Evolutionary conservation across 2,113 vertebrate species (phyloP), one percentile per base, ranked within the genome.

Genomic region (Podarcis muralis): DNA sequence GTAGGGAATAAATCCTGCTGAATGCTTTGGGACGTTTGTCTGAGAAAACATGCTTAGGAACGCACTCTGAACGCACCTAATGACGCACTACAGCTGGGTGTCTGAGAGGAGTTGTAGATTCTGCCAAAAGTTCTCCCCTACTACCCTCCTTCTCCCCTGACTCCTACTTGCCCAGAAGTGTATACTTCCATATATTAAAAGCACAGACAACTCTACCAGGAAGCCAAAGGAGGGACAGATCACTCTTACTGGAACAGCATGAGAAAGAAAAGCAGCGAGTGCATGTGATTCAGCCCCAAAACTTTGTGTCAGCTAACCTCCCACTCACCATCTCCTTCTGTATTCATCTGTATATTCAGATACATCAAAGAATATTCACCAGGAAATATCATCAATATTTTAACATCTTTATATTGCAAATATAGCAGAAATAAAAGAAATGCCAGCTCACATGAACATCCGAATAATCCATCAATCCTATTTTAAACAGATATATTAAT

Each of bases 71-170:
- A 81, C 86, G 81, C 92, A 87, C 90, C 87, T 43, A 83, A 86
- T 2, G 20, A 48, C 43, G 87, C 75, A 76, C 68, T 68, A 8
- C 20, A 40, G 89, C 9, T 0, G 93, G 9, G 48, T 72, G 91
- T 89, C 83, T 27, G 23, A 76, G 27, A 86, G 84, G 90, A 91
- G 74, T 87, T 32, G 4, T 90, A 37, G 23, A 91, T 91, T 93
- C 93, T 95, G 93, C 93, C 94, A 94, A 87, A 35, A 11, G 74
- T 92, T 92, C 92, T 89, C 27, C 92, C 2, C 37, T 4, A 25
- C 93, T 93, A 89, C 92, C 79, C 88, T 88, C 88, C 92, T 90
- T 11, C 82, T 86, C 91, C 90, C 91, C 22, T 90, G 90, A 94
- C 88, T 40, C 87, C 84, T 3, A 89, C 85, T 90, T 93, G 91